Percentiles rank a stretch among this genome's conserved stretches.
Evolutionary conservation across 2,113 vertebrate species (phyloP).

Genomic region (Phoenicopterus ruber): DNA sequence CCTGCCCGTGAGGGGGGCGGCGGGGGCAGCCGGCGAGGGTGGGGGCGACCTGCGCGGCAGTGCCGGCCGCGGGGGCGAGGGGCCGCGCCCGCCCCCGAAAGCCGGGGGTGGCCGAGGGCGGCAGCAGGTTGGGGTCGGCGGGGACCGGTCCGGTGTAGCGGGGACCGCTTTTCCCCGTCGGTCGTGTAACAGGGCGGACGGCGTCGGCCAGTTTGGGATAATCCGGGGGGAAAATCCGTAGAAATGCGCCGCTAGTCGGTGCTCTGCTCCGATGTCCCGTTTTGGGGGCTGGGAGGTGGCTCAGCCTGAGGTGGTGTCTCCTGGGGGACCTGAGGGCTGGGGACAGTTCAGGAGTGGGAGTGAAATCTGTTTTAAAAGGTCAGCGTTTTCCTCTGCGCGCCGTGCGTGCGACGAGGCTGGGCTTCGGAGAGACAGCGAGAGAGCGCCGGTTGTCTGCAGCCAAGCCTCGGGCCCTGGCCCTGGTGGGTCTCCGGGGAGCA

Average conservation of each 20-base stretch:
- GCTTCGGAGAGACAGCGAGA: too few species aligned
- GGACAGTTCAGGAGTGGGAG: background rate
- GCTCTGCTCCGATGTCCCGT: background rate
- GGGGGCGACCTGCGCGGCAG: too few species aligned
- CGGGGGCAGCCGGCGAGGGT: background rate
- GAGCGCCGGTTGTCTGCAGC: too few species aligned
- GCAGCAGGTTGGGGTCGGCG: background rate
- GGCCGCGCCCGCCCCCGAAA: too few species aligned
- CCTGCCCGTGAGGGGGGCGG: background rate
- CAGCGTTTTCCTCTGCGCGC: background rate
- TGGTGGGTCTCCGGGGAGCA: too few species aligned
- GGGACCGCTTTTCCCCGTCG: too few species aligned
- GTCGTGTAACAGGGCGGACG: accelerated
- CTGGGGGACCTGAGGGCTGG: background rate
- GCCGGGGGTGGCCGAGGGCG: background rate
- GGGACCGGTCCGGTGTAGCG: too few species aligned
- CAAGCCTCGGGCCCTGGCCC: too few species aligned
- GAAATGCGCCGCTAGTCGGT: accelerated
- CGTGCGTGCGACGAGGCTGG: background rate
- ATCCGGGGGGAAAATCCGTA: accelerated
- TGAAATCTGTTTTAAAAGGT: background rate
- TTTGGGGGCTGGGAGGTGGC: background rate
- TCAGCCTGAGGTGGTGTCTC: background rate
- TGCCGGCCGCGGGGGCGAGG: background rate
- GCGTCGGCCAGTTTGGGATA: background rate